A percentile compares a stretch with the other conserved stretches of the same genome.
phyloP scores from a whole-genome alignment of 1,140 invertebrate genomes.

The Aphaenogaster floridana region DNA sequence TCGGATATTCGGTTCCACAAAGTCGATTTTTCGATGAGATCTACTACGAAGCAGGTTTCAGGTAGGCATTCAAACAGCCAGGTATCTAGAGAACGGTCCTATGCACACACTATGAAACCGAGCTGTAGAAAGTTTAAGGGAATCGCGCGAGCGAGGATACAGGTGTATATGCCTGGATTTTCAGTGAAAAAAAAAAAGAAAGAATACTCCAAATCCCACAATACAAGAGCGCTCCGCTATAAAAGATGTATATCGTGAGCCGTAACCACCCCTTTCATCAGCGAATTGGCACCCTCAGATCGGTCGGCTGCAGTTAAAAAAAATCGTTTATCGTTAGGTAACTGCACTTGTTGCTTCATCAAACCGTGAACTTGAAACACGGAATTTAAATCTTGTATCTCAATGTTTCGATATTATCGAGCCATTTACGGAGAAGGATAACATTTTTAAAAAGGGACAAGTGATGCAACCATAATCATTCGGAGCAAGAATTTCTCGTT shows the following conservation, averaged over 20 bases:
- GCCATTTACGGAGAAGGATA: not conserved
- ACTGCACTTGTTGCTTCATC: slow-evolving; percentile 44
- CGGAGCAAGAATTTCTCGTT: not conserved
- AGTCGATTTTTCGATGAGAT: slow-evolving; percentile 55
- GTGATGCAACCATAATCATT: not conserved
- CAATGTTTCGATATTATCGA: not conserved
- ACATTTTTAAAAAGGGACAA: not conserved
- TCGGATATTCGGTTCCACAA: slow-evolving; percentile 49
- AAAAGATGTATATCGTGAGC: slow-evolving; percentile 46
- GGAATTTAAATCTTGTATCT: not conserved
- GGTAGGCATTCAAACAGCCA: slow-evolving; percentile 66
- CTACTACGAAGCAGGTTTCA: slow-evolving; percentile 46
- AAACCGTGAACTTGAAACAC: not conserved
- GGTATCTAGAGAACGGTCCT: slow-evolving; percentile 66
- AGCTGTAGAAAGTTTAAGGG: slow-evolving; percentile 58
- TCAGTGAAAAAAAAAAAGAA: not conserved
- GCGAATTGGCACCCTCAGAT: slow-evolving; percentile 48
- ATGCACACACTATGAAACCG: slow-evolving; percentile 56
- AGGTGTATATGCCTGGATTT: slow-evolving; percentile 49
- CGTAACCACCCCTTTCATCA: slow-evolving; percentile 58
- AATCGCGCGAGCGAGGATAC: slow-evolving; percentile 41
- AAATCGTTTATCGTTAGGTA: not conserved
- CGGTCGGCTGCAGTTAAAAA: slow-evolving; percentile 18
- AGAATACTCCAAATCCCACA: slow-evolving; percentile 62
- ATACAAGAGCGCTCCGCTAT: slow-evolving; percentile 7